Conservation (phyloP, 2,113 vertebrate species). For the Lepus europaeus region DNA sequence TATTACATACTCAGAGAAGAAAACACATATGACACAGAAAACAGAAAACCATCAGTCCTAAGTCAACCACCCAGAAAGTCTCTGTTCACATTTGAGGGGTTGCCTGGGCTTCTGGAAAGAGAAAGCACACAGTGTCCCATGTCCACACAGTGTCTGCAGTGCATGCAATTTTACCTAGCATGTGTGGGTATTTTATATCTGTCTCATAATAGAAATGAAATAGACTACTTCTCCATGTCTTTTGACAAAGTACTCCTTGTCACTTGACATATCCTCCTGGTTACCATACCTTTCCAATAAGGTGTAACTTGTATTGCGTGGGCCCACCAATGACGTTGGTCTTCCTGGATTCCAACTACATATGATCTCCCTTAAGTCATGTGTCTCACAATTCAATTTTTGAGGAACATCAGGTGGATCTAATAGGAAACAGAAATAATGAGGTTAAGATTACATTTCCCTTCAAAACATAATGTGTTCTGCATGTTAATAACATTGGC, state of each 20-base stretch:
- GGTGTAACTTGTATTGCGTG: constrained; percentile 84
- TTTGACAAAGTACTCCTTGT: background rate
- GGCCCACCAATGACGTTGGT: constrained; percentile 82
- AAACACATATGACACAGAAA: background rate
- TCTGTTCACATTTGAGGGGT: background rate
- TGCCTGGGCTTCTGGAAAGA: background rate
- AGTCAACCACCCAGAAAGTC: background rate
- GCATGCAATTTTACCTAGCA: background rate
- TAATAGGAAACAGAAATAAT: constrained; percentile 61
- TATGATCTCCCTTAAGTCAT: constrained; percentile 84
- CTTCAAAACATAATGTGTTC: background rate
- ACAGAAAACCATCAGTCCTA: background rate
- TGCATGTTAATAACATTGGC: background rate
- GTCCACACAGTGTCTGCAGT: background rate
- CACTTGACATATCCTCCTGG: background rate
- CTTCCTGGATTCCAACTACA: constrained; percentile 88
- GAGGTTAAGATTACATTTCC: background rate
- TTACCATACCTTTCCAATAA: constrained; percentile 87
- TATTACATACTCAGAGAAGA: background rate
- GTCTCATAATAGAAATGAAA: background rate
- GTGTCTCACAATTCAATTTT: constrained; percentile 88
- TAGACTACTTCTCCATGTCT: background rate
- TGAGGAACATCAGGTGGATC: constrained; percentile 89
- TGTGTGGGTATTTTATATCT: background rate
- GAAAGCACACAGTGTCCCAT: too few relatives aligned